Evolutionary conservation across 2,113 vertebrate species (phyloP), one percentile per base, ranked within the genome.

Genomic region (Periophthalmus modestus): DNA sequence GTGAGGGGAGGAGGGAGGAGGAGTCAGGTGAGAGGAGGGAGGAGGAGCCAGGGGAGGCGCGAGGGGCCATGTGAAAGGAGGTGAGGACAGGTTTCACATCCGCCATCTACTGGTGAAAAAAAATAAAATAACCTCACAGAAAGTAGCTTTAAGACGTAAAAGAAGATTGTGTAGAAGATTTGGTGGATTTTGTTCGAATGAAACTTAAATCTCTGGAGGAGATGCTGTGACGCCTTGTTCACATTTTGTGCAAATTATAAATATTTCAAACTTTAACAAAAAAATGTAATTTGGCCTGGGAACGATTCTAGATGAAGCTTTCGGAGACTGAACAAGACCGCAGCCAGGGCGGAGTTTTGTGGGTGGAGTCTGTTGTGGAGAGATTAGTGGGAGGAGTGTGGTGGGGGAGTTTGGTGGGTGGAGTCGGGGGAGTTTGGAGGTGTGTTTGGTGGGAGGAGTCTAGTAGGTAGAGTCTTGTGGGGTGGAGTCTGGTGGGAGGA

Each of bases 311-410:
- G 19, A 19, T 19, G 6, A 54, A 19, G 18, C 7, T 57, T 57
- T 21, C n/a, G 23, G n/a, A 57, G n/a, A 4, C 34, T 81, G 78
- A 83, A 81, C 69, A 15, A 68, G 74, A 71, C 69, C 62, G 3
- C 21, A 21, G 76, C 19, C 24, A 7, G 59, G 59, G n/a, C n/a
- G 28, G 7, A 18, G 4, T 33, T 3, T 28, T 1, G 3, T 3
- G 28, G 28, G 28, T 28, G 39, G 39, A 10, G 7, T 39, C 36
- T 1, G 10, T n/a, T n/a, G n/a, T n/a, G n/a, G n/a, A n/a, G n/a
- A n/a, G n/a, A n/a, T n/a, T 43, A 1, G 19, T 4, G 39, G 2
- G 23, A 0, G 65, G 74, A 14, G 18, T n/a, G n/a, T n/a, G n/a
- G n/a, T n/a, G n/a, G n/a, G 59, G 28, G 7, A 18, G 4, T 33